Evolutionary conservation across 2,113 vertebrate genomes (phyloP).

Genomic region (Gopherus evgoodei): DNA sequence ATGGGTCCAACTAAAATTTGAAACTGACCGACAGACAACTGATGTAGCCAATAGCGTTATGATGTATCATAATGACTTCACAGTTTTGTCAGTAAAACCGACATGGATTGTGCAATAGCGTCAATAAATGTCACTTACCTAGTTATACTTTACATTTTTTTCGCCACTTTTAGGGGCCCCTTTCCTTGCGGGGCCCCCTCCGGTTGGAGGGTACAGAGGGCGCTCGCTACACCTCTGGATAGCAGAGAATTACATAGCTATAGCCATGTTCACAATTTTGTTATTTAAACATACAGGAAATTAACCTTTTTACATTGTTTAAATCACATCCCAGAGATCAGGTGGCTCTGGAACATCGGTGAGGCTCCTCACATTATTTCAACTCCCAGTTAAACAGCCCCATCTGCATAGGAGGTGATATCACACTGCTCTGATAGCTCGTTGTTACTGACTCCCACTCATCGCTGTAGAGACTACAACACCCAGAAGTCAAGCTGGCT

Average conservation of each 20-base stretch:
- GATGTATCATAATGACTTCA: too few species aligned
- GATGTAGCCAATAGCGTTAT: too few species aligned
- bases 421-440: fast-evolving
- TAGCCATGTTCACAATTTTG: neutral
- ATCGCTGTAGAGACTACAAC: neutral
- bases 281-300: neutral
- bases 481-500: neutral
- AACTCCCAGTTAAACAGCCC: neutral
- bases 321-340: neutral
- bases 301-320: neutral
- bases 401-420: fast-evolving
- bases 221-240: neutral
- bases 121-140: too few species aligned
- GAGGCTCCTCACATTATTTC: neutral
- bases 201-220: too few species aligned
- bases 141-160: too few species aligned
- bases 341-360: neutral
- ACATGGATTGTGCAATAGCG: too few species aligned
- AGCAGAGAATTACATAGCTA: neutral
- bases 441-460: neutral
- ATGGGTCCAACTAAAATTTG: too few species aligned
- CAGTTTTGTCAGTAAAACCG: too few species aligned
- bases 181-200: too few species aligned
- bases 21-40: too few species aligned
- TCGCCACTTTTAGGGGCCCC: too few species aligned